Conservation (phyloP, 2,113 vertebrate species). For the Sinocyclocheilus grahami region DNA sequence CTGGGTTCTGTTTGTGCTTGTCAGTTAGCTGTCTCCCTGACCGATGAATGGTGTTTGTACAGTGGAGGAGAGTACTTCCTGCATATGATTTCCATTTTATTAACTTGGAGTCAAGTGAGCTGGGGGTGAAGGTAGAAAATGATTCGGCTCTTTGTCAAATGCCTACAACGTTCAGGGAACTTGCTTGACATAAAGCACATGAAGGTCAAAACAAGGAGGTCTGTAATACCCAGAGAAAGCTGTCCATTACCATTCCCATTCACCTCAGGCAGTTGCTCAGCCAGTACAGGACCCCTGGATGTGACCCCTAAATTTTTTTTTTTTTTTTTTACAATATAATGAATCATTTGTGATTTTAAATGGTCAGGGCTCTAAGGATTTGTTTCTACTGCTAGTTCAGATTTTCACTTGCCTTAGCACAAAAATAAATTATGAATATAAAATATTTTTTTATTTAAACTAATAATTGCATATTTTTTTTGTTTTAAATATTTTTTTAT, state of each 20-base stretch:
- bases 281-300: not conserved
- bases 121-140: not conserved
- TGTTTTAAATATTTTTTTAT: no score
- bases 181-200: not conserved
- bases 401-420: no score
- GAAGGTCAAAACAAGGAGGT: slow-evolving; percentile 7
- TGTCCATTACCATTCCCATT: not conserved
- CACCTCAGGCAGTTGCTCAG: not conserved
- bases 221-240: not conserved
- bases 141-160: not conserved
- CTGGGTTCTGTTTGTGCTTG: slow-evolving; percentile 25
- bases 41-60: slow-evolving; percentile 1
- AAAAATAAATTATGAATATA: no score
- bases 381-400: no score
- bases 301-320: not conserved
- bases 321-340: no score
- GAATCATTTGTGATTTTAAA: no score
- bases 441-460: no score
- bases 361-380: no score
- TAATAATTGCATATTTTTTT: no score
- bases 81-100: slow-evolving; percentile 17
- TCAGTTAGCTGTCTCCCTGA: not conserved
- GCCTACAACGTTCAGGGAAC: not conserved
- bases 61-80: not conserved
- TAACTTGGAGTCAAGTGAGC: not conserved